Percentiles rank a stretch among this genome's conserved stretches.
These are phyloP conservation scores for Cylas formicarius DNA, from an alignment of 1,140 invertebrate genomes.

Conservation along the genomic window DNA sequence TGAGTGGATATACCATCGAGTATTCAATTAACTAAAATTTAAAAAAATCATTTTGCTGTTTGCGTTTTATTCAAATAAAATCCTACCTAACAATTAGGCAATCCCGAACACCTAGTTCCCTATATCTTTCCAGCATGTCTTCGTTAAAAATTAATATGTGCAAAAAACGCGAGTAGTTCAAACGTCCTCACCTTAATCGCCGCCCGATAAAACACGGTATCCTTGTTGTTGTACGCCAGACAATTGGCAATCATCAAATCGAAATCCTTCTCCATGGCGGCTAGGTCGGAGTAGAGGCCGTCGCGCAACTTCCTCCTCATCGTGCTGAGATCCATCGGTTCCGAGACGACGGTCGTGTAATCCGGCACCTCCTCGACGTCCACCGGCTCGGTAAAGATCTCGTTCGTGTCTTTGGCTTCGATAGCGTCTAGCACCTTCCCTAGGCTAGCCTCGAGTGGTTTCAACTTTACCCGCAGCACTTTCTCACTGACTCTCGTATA, in stretches of 20 bases:
- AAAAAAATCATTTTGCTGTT: too few species aligned
- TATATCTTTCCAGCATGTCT: too few species aligned
- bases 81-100: too few species aligned
- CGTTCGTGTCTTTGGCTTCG: constrained; percentile 70
- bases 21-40: too few species aligned
- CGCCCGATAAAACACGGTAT: constrained; percentile 67
- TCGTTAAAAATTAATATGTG: too few species aligned
- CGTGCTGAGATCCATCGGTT: constrained; percentile 94
- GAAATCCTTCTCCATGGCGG: constrained; percentile 83
- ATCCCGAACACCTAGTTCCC: too few species aligned
- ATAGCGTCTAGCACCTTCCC: constrained; percentile 68
- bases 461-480: constrained; percentile 70
- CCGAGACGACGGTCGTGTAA: constrained; percentile 84
- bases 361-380: constrained; percentile 85
- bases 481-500: constrained; percentile 74
- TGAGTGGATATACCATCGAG: too few species aligned
- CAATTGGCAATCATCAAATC: constrained; percentile 93
- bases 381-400: constrained; percentile 91
- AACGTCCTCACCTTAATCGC: constrained; percentile 21
- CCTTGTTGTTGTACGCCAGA: constrained; percentile 88
- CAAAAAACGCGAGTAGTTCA: too few species aligned
- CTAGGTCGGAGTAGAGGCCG: constrained; percentile 69
- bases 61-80: too few species aligned
- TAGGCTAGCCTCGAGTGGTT: constrained; percentile 74
- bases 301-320: constrained; percentile 75